A percentile compares a stretch with the other conserved stretches of the same genome.
These are phyloP conservation scores for Aptenodytes patagonicus DNA, from an alignment of 2,113 vertebrate genomes.

Conservation along the genomic window DNA sequence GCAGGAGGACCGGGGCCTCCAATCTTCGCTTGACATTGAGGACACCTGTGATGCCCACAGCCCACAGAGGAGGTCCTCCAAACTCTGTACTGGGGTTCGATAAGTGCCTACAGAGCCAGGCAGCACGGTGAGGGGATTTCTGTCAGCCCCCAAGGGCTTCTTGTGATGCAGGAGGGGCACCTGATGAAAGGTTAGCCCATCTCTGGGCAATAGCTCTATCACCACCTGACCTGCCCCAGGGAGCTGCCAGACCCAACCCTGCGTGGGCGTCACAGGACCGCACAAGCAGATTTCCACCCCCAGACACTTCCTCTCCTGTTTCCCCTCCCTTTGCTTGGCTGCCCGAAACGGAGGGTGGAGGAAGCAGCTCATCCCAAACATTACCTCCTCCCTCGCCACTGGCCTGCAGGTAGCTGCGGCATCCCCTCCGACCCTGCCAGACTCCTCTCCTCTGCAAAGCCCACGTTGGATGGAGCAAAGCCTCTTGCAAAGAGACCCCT, in stretches of 20 bases:
- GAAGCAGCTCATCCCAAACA: not conserved
- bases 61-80: not conserved
- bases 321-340: not conserved
- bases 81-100: accelerated
- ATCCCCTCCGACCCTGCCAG: not conserved
- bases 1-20: not conserved
- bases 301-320: not conserved
- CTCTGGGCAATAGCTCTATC: not conserved
- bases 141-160: not conserved
- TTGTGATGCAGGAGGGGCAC: not conserved
- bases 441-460: not conserved
- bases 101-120: not conserved
- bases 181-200: not conserved
- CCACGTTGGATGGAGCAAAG: not conserved
- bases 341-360: not conserved
- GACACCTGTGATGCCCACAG: not conserved
- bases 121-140: not conserved
- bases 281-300: not conserved
- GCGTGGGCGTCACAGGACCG: not conserved
- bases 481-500: not conserved
- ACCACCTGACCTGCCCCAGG: not conserved
- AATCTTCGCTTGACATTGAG: not conserved
- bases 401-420: not conserved
- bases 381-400: not conserved
- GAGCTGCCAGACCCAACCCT: not conserved